Base-by-base conservation (phyloP, 2,113 vertebrate genomes). In the Todiramphus chloris region DNA sequence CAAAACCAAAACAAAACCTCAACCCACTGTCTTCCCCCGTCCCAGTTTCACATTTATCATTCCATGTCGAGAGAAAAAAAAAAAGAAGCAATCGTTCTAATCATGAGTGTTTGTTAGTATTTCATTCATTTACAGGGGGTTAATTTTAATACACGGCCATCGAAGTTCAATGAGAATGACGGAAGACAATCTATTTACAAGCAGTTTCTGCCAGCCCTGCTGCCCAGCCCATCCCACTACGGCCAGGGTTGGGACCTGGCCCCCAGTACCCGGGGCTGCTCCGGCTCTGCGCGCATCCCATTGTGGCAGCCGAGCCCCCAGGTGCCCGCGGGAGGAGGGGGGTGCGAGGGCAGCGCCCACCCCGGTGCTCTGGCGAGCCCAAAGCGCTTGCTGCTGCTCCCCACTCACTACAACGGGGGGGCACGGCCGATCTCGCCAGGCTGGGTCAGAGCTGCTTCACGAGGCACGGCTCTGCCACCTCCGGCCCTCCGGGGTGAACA, bases 121-220 rank as follows among this genome's bases (percentile, higher is more conserved):
- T 91, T 82, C 51, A 88, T 66, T 87, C 96, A 94, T 97, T 96
- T 97, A 98, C 97, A 97, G 56, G 82, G 89, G 69, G 85, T 95
- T 95, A 90, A 92, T 85, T 83, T 93, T 56, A 89, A 89, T 90
- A 86, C 91, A 96, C 25, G 0, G 86, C 89, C 89, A 95, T 55
- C 83, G 19, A 89, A 15, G 33, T 83, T 18, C 83, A 87, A 94
- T 95, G 96, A 94, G 91, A 94, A 69, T 76, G 70, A 96, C 72
- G 97, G 97, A 97, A 97, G 96, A 97, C 96, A 30, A 68, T 76
- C 93, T 97, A 97, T 97, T 92, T 97, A 97, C 96, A 97, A 77
- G 72, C 69, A 21, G 7, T 30, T 94, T 41, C 87, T 81, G 27
- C 74, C 70, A 69, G 87, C 93, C 44, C 73, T 51, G 31, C 37